Conservation (phyloP, 2,888 invertebrate genomes). For the Latrodectus hesperus region DNA sequence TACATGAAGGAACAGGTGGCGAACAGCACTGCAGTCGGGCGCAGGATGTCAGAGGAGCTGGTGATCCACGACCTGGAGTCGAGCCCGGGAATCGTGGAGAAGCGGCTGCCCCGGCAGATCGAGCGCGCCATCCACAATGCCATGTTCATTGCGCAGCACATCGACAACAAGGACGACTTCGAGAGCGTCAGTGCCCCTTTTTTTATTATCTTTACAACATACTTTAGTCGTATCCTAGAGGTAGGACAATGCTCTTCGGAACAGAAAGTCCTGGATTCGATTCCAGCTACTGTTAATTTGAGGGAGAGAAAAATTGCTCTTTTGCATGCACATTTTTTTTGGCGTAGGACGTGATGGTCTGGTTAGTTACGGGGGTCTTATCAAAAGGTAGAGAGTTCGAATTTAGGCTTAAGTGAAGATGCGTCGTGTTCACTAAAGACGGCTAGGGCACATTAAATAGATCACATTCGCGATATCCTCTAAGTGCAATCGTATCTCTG, state of each 20-base stretch:
- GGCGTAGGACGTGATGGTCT: no score
- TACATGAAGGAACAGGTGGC: constrained; percentile 46
- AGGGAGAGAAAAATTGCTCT: no score
- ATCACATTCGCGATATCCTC: no score
- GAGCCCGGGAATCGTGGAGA: constrained; percentile 80
- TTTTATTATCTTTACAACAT: not conserved
- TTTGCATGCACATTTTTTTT: no score
- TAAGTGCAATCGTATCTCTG: no score
- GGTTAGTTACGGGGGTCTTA: no score
- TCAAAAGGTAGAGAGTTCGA: no score
- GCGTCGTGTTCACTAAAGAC: no score
- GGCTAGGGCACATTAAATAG: no score
- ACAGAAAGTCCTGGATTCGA: not conserved
- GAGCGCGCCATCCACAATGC: constrained; percentile 96
- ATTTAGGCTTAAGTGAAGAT: no score
- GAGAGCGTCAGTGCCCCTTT: constrained; percentile 63
- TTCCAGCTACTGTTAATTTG: no score
- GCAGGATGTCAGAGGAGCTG: constrained; percentile 80
- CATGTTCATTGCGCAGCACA: constrained; percentile 95
- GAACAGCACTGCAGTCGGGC: constrained; percentile 43
- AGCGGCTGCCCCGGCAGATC: constrained; percentile 87
- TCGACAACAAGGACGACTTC: constrained; percentile 79
- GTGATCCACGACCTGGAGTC: constrained; percentile 84
- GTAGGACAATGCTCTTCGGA: no score
- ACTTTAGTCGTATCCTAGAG: not conserved